Evolutionary conservation across 2,888 invertebrate species (phyloP), one percentile per base, ranked within the genome.

Genomic region (Heliconius cydno): DNA sequence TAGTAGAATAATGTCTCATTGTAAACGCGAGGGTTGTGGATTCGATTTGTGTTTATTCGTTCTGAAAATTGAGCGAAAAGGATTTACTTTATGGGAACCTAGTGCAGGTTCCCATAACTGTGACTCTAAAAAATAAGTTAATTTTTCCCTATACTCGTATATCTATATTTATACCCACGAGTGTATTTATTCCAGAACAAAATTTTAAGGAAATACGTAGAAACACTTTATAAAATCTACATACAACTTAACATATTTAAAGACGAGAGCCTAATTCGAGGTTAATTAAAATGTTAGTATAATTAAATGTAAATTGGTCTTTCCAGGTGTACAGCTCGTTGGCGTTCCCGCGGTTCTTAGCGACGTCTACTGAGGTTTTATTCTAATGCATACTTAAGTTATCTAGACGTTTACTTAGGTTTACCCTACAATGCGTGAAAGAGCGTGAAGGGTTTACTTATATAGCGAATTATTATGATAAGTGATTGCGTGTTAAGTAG

Each of bases 271-370:
- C 84, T 84, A 83, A 85, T 84, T 85, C 85, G 83, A 79, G 85
- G 83, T 84, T 85, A 86, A 87, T 86, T 86, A 85, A 85, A 81
- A 80, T 83, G 84, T 82, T 76, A 79, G 84, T 85, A 86, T 88
- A 86, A 87, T 87, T 87, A 86, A 87, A 86, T 86, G 86, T 86
- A 86, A 87, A 87, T 87, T 84, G 84, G 85, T 85, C 82, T 82
- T 78, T 85, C 82, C 86, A 87, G 87, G 88, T 88, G 87, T 83
- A 82, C 28, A 78, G 79, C 78, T 82, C 82, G 80, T 76, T 76
- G 75, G 28, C 72, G 82, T 83, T 84, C 82, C 83, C 84, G 84
- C 83, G 84, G 81, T 80, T 83, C 84, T 84, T 85, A 84, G 78
- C 77, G 68, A 75, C 74, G 70, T 57, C 57, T 72, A 57, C 30